Base-by-base conservation (phyloP, 2,888 invertebrate species). In the Plebejus anna region DNA sequence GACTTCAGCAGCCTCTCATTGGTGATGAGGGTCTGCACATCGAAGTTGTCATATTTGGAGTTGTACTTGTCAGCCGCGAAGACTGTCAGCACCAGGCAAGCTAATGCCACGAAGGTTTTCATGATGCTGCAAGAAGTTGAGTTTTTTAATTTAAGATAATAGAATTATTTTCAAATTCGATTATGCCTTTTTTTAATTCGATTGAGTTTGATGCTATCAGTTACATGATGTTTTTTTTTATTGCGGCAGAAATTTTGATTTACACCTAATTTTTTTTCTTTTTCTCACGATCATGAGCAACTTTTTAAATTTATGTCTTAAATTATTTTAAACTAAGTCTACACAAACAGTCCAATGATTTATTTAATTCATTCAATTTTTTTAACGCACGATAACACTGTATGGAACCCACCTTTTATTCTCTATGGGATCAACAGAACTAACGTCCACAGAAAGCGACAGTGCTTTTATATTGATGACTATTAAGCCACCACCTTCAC, bases 1-100 rank as follows among this genome's bases (percentile, higher is more conserved):
- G 96, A 96, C 81, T 95, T 95, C 7, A 97, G 90, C 51, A 97
- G 90, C 80, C 97, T 95, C 75, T 96, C 96, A 85, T 96, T 97
- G 22, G 85, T 83, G 75, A 97, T 91, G 82, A 97, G 94, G 77
- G 95, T 95, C 71, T 97, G 96, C 78, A 97, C 89, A 83, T 97
- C 96, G 79, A 97, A 94, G 86, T 96, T 96, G 85, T 97, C 97
- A 83, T 96, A 97, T 86, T 96, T 96, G 16, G 95, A 91, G 78
- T 95, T 96, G 86, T 97, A 97, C 76, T 94, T 94, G 2, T 92
- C 92, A 16, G 90, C 93, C 16, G 89, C 91, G 72, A 85, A 86
- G 66, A 84, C 89, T 77, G 84, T 85, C 11, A 85, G 83, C 4
- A 91, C 82, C 82, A 93, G 80, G 82, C 90, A 91, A 79, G 86